Conservation (phyloP, 2,797 vertebrate species). For the Columba guinea region DNA sequence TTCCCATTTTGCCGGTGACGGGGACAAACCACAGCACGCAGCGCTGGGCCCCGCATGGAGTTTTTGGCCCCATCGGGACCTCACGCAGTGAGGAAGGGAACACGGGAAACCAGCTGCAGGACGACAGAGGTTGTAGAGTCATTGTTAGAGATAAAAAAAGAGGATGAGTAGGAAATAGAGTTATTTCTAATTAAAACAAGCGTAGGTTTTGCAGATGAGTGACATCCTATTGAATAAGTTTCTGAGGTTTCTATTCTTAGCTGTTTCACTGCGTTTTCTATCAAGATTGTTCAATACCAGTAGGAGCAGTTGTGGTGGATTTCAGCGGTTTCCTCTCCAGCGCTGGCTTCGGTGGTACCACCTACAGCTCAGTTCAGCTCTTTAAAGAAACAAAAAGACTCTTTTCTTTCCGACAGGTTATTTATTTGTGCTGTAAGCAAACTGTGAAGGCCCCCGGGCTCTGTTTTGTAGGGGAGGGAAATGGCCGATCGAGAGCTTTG, state of each 20-base stretch:
- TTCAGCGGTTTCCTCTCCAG: neutral
- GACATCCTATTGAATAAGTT: neutral
- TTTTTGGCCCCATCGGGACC: neutral
- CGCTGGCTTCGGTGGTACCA: neutral
- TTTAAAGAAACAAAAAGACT: neutral
- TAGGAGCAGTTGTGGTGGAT: neutral
- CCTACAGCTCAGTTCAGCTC: neutral
- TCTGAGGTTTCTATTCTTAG: neutral
- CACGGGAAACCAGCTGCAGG: neutral
- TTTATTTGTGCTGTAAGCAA: slow-evolving; percentile 21
- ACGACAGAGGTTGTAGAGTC: neutral
- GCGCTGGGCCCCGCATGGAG: neutral
- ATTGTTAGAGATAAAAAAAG: neutral
- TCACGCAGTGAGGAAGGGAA: neutral
- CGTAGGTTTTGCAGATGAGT: neutral
- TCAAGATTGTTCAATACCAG: neutral
- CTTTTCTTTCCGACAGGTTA: neutral
- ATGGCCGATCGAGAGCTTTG: neutral
- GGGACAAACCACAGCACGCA: neutral
- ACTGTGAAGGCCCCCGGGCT: neutral
- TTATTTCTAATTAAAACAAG: slow-evolving; percentile 13
- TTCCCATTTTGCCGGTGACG: rapidly evolving
- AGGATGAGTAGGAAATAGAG: neutral
- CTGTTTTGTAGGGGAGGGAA: neutral
- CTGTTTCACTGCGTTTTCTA: neutral